Base-by-base conservation (phyloP, 2,113 vertebrate genomes). In the Anser cygnoides region DNA sequence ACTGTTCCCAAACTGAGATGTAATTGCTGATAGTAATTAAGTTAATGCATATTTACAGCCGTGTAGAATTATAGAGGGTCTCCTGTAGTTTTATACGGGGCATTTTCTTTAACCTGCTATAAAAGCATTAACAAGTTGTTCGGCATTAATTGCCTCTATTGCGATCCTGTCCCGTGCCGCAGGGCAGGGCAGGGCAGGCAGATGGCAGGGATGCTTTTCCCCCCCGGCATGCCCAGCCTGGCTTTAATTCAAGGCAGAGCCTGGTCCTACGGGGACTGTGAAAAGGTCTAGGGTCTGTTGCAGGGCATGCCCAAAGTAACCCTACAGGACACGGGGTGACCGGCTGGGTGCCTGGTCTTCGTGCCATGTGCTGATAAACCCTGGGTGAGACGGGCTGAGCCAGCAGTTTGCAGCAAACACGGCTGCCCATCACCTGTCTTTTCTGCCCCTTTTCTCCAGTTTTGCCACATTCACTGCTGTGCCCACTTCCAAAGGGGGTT, bases 1-100 rank as follows among this genome's bases (percentile, higher is more conserved):
- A 98, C 98, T 98, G 97, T 98, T 98, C 97, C 97, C 85, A 98
- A 98, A 98, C 98, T 98, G 98, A 98, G 88, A 76, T 94, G 97
- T 98, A 98, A 98, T 98, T 98, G 97, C 97, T 93, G 96, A 98
- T 98, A 97, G 98, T 98, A 98, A 99, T 98, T 98, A 98, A 99
- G 98, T 99, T 99, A 98, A 99, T 99, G 99, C 98, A 98, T 98
- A 98, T 99, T 99, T 99, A 99, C 98, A 98, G 97, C 98, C 96
- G 95, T 98, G 98, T 98, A 98, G 98, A 98, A 97, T 98, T 98
- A 98, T 97, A 98, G 98, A 98, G 97, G 97, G 96, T 95, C 98
- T 98, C 99, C 98, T 74, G 98, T 98, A 98, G 98, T 98, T 99
- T 99, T 98, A 99, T 98, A 98, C 97, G 95, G 95, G 95, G 94